Base-by-base conservation (phyloP, 2,888 invertebrate species). In the Tetragonisca angustula region DNA sequence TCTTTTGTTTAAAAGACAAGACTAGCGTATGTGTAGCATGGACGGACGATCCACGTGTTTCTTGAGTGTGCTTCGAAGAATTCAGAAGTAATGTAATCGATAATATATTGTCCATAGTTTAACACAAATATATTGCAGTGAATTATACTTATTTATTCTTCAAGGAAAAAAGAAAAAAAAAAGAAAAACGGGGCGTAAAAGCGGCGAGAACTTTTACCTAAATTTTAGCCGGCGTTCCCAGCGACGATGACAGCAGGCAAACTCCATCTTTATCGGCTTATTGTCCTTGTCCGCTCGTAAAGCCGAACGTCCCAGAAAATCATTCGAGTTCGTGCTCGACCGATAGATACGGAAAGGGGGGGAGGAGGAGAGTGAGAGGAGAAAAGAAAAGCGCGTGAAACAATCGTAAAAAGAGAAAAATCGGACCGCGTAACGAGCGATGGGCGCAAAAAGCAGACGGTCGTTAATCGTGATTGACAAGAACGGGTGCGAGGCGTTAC, bases 401-500 rank as follows among this genome's bases (percentile, higher is more conserved):
- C 27, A 61, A 49, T 56, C 65, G 67, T 59, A 64, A 84, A 74
- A 19, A 59, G 43, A 43, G 32, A 19, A 70, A 74, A 78, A 71
- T 68, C 61, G 43, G 32, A 56, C 32, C 50, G 19, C 62, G 56
- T 70, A 76, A 59, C 75, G 76, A 80, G 64, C 54, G 65, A 80
- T 69, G 72, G 68, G 56, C 56, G 75, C 70, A 69, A 84, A 84
- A 84, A 79, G 78, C 52, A 21, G 13, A 59, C 52, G 68, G 61
- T 84, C 79, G 84, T 84, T 84, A 77, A 84, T 84, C 79, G 84
- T 75, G 84, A 84, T 74, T 73, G 84, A 83, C 84, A 71, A 52
- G 84, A 50, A 43, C 69, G 69, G 36, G 50, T 52, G 19, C 64
- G 15, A 24, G 43, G 68, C 24, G 43, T 62, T 24, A 75, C 62